Conservation (phyloP, 2,888 invertebrate species). For the Lepetodrilus schrolli region DNA sequence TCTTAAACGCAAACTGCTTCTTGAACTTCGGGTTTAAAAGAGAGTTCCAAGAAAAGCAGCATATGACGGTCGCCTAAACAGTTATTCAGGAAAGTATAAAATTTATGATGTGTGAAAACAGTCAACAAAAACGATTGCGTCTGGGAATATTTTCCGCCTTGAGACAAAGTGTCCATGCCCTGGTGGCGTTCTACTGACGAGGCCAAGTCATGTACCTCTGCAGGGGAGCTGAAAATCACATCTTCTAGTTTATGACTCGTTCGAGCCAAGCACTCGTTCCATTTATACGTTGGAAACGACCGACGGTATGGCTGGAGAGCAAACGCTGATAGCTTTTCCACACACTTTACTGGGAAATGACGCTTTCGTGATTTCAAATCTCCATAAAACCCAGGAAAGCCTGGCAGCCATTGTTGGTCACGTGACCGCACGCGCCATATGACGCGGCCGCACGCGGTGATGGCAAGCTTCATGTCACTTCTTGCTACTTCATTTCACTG, state of each 20-base stretch:
- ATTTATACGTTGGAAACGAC: constrained; percentile 25
- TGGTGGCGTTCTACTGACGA: constrained; percentile 5
- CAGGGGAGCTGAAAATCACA: constrained; percentile 18
- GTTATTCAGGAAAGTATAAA: constrained; percentile 9
- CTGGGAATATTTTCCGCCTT: constrained; percentile 1
- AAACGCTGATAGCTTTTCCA: constrained; percentile 22
- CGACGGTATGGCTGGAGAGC: constrained; percentile 1
- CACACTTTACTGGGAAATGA: constrained; percentile 13
- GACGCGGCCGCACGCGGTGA: constrained; percentile 22
- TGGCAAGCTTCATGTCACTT: not conserved
- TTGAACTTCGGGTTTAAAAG: too few relatives aligned
- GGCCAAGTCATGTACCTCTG: not conserved
- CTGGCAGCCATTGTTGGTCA: constrained; percentile 23
- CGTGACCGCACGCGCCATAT: constrained; percentile 22
- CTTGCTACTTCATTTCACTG: not conserved
- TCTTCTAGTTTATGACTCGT: constrained; percentile 5
- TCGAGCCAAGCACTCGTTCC: not conserved
- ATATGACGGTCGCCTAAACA: not conserved
- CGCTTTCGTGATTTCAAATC: constrained; percentile 21
- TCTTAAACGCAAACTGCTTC: too few relatives aligned
- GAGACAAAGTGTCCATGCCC: not conserved
- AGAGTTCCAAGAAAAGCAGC: not conserved
- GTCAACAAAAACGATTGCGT: constrained; percentile 23
- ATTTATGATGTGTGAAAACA: constrained; percentile 25
- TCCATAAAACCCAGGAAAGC: constrained; percentile 19